Percentiles rank a stretch among this genome's conserved stretches.
These are phyloP conservation scores for Eupithecia inturbata DNA, from an alignment of 2,888 invertebrate genomes.

Conservation along the genomic window DNA sequence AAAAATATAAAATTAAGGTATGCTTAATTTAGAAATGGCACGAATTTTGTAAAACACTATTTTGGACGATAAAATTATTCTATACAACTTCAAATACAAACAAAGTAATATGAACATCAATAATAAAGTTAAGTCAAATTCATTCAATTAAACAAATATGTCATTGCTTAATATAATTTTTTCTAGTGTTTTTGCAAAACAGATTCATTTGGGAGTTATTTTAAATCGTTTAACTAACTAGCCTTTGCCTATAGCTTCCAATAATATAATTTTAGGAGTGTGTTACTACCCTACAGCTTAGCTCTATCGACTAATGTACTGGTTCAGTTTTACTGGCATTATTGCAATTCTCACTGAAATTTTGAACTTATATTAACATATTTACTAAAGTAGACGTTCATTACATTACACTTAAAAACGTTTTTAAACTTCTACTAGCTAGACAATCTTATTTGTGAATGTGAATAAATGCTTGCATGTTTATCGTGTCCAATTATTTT, in stretches of 20 bases:
- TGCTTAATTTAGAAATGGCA: constrained; percentile 62
- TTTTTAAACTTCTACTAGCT: background rate
- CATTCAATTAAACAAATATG: background rate
- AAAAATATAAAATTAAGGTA: constrained; percentile 38
- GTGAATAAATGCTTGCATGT: background rate
- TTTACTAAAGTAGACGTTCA: background rate
- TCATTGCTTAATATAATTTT: background rate
- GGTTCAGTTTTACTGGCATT: constrained; percentile 70
- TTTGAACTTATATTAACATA: constrained; percentile 18
- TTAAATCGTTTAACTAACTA: background rate
- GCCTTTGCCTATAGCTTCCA: background rate
- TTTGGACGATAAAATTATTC: constrained; percentile 39
- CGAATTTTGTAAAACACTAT: constrained; percentile 53
- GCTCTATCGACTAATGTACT: constrained; percentile 43
- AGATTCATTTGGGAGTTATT: background rate
- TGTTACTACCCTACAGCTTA: constrained; percentile 46
- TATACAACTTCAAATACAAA: constrained; percentile 20
- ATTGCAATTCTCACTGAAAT: constrained; percentile 76
- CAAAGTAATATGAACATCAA: constrained; percentile 1
- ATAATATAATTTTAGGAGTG: constrained; percentile 4
- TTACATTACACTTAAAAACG: constrained; percentile 1
- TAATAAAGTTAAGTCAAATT: background rate
- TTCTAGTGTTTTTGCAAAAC: background rate
- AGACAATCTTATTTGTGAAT: background rate
- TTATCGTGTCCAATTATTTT: background rate